Percentiles rank a stretch among this genome's conserved stretches.
phyloP scores from a whole-genome alignment of 2,797 vertebrate species.

The Acanthurus leucopareius region DNA sequence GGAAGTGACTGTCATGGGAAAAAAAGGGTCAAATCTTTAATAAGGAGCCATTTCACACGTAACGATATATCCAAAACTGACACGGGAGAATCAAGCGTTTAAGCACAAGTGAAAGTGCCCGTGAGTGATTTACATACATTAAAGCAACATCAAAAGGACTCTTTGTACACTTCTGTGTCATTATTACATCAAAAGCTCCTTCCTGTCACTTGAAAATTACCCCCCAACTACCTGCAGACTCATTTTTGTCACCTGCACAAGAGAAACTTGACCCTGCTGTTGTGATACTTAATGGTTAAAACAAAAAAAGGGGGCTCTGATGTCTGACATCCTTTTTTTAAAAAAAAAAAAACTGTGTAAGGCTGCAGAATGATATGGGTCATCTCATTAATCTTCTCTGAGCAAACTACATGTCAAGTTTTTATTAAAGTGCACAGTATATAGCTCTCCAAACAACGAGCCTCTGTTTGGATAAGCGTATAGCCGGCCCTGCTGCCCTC shows the following conservation, averaged over 20 bases:
- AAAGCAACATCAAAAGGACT: slow-evolving; percentile 63
- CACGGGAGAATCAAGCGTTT: slow-evolving; percentile 42
- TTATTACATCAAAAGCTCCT: slow-evolving; percentile 57
- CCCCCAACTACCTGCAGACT: slow-evolving; percentile 14
- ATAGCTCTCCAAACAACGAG: slow-evolving; percentile 56
- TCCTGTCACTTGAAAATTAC: slow-evolving; percentile 54
- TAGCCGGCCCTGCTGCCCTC: slow-evolving; percentile 18
- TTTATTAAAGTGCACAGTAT: slow-evolving; percentile 44
- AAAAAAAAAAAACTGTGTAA: too few species aligned
- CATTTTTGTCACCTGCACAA: slow-evolving; percentile 26
- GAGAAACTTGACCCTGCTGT: slow-evolving; percentile 16
- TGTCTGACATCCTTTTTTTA: neutral
- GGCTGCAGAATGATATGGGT: slow-evolving; percentile 13
- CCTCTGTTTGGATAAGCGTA: slow-evolving; percentile 62
- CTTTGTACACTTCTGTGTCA: slow-evolving; percentile 53
- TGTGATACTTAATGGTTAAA: slow-evolving; percentile 5
- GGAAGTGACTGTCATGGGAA: slow-evolving; percentile 8
- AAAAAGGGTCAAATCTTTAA: slow-evolving; percentile 28
- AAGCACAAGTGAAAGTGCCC: slow-evolving; percentile 54
- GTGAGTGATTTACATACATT: slow-evolving; percentile 69
- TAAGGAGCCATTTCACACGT: slow-evolving; percentile 27
- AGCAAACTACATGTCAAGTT: slow-evolving; percentile 9
- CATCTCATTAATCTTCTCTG: slow-evolving; percentile 7
- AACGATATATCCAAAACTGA: slow-evolving; percentile 45
- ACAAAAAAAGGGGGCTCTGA: slow-evolving; percentile 8